A percentile compares a stretch with the other conserved stretches of the same genome.
phyloP scores from a whole-genome alignment of 2,113 vertebrate species.

The Rostratula benghalensis region DNA sequence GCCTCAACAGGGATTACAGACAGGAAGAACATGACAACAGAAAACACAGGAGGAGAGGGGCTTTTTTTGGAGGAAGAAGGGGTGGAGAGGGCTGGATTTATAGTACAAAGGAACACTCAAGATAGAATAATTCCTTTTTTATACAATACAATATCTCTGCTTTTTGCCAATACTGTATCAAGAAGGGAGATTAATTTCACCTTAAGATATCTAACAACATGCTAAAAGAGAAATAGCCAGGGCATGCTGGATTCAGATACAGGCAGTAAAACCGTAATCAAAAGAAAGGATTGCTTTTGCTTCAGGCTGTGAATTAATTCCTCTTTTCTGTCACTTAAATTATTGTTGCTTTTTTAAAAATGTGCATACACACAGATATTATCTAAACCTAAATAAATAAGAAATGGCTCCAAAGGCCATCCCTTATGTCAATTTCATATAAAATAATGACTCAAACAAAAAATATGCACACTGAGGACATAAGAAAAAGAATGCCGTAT shows the following conservation, averaged over 20 bases:
- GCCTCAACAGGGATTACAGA: background rate
- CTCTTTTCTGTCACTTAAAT: background rate
- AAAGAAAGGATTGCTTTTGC: background rate
- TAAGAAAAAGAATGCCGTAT: background rate
- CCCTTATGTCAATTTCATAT: background rate
- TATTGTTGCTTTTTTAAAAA: background rate
- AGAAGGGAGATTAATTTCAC: conserved; percentile 1
- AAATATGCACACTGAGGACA: background rate
- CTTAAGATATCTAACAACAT: background rate
- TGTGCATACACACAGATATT: background rate
- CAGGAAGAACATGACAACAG: background rate
- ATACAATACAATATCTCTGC: background rate
- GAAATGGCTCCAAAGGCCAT: background rate
- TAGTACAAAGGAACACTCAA: background rate
- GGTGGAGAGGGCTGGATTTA: background rate
- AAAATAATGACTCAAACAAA: background rate
- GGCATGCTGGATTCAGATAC: background rate
- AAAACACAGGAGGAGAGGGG: background rate
- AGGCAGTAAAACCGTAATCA: background rate
- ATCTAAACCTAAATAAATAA: background rate
- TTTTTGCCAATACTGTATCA: background rate
- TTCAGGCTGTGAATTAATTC: conserved; percentile 36
- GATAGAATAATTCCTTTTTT: background rate
- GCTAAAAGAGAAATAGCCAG: background rate
- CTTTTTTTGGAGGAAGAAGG: background rate